Evolutionary conservation across 2,888 invertebrate genomes (phyloP).

Genomic region (Dicyrtoma fusca): DNA sequence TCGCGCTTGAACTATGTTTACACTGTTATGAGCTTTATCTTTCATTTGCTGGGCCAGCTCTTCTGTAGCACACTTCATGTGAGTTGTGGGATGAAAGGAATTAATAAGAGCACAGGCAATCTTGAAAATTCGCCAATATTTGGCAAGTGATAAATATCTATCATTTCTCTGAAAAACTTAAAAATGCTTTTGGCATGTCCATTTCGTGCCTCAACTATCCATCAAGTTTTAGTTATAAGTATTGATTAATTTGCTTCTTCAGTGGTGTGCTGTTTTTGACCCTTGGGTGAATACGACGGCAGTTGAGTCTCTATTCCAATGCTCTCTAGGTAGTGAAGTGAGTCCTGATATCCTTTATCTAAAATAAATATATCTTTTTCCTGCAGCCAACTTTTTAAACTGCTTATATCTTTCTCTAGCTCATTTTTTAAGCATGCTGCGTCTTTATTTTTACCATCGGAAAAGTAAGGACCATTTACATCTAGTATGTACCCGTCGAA

Average conservation of each 20-base stretch:
- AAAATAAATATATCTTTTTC: slow-evolving; percentile 14
- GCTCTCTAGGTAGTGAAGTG: not conserved
- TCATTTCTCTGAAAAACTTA: slow-evolving; percentile 3
- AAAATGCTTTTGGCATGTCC: not conserved
- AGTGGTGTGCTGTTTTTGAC: slow-evolving; percentile 10
- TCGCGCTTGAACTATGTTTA: too few species aligned
- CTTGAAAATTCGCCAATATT: slow-evolving; percentile 16
- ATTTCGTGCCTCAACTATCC: slow-evolving; percentile 9
- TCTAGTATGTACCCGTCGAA: not conserved
- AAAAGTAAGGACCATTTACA: slow-evolving; percentile 7
- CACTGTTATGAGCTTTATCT: too few species aligned
- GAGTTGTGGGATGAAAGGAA: not conserved
- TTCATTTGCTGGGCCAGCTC: not conserved
- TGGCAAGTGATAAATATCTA: not conserved
- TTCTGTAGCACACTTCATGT: not conserved
- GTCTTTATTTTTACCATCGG: slow-evolving; percentile 13
- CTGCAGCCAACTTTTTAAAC: not conserved
- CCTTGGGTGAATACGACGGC: not conserved
- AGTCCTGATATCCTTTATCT: slow-evolving; percentile 26
- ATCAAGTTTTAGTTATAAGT: not conserved
- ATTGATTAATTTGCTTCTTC: slow-evolving; percentile 16
- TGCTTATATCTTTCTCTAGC: not conserved
- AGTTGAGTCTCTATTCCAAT: not conserved
- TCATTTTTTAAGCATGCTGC: not conserved
- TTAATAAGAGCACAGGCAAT: slow-evolving; percentile 27